Percentiles rank a stretch among this genome's conserved stretches.
Evolutionary conservation across 2,888 invertebrate species (phyloP).

Genomic region (Drosophila emarginata): DNA sequence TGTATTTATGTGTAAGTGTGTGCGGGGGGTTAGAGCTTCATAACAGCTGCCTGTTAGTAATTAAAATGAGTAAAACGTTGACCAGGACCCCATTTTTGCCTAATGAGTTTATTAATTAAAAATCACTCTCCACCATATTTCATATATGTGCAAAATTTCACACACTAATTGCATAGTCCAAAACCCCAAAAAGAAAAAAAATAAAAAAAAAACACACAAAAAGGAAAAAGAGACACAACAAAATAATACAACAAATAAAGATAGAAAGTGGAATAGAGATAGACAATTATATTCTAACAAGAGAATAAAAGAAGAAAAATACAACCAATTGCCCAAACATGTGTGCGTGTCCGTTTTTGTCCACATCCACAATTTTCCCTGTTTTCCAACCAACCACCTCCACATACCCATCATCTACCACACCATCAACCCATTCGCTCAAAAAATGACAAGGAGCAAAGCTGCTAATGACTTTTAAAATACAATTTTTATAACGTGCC

Average conservation of each 20-base stretch:
- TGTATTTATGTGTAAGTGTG: neutral
- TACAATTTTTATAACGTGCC: conserved; percentile 62
- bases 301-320: conserved; percentile 37
- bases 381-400: neutral
- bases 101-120: conserved; percentile 78
- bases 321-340: conserved; percentile 13
- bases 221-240: neutral
- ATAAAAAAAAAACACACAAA: conserved; percentile 26
- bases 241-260: neutral
- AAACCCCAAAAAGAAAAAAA: conserved; percentile 40
- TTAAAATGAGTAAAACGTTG: conserved; percentile 64
- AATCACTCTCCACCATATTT: conserved; percentile 58
- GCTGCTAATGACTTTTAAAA: conserved; percentile 81
- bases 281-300: conserved; percentile 38
- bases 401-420: neutral
- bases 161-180: conserved; percentile 23
- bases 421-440: neutral
- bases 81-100: conserved; percentile 39
- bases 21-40: conserved; percentile 33
- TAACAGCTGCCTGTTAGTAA: conserved; percentile 70
- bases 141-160: conserved; percentile 14
- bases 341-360: neutral
- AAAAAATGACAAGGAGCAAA: conserved; percentile 52
- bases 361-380: neutral
- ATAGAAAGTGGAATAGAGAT: neutral